phyloP scores from a whole-genome alignment of 1,140 invertebrate species.

The Dendrolimus kikuchii region DNA sequence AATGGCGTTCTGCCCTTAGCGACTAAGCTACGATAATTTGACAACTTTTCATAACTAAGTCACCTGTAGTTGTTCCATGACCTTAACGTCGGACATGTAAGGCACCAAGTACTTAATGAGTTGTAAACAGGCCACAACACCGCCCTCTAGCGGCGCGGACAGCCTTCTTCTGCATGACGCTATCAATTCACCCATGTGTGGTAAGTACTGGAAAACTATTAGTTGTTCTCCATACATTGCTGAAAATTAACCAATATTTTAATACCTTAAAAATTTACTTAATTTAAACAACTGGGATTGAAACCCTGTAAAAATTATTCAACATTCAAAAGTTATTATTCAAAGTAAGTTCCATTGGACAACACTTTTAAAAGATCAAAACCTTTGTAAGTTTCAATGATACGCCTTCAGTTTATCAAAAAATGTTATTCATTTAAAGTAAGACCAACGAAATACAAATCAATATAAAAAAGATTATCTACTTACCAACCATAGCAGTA shows the following conservation, averaged over 20 bases:
- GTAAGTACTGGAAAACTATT: slow-evolving; percentile 94
- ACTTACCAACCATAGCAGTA: slow-evolving; percentile 83
- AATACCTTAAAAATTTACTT: too few species aligned
- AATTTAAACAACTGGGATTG: too few species aligned
- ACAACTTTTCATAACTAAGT: slow-evolving; percentile 3
- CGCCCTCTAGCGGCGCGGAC: slow-evolving; percentile 89
- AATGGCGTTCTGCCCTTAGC: too few species aligned
- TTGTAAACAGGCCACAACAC: slow-evolving; percentile 88
- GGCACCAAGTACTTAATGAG: slow-evolving; percentile 86
- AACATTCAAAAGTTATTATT: too few species aligned
- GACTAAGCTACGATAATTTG: too few species aligned
- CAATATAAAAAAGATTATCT: neutral
- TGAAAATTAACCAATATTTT: slow-evolving; percentile 42
- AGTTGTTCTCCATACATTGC: slow-evolving; percentile 95
- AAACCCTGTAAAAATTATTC: too few species aligned
- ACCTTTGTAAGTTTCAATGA: too few species aligned
- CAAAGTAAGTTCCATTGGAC: too few species aligned
- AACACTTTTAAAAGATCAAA: too few species aligned
- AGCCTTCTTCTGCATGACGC: slow-evolving; percentile 83
- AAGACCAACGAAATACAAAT: too few species aligned
- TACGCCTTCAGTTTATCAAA: too few species aligned
- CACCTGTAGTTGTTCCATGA: slow-evolving; percentile 91
- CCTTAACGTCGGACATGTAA: slow-evolving; percentile 85
- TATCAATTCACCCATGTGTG: slow-evolving; percentile 90
- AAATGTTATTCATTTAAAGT: too few species aligned